Evolutionary conservation across 2,888 invertebrate genomes (phyloP).

Genomic region (Drosophila paranaensis): DNA sequence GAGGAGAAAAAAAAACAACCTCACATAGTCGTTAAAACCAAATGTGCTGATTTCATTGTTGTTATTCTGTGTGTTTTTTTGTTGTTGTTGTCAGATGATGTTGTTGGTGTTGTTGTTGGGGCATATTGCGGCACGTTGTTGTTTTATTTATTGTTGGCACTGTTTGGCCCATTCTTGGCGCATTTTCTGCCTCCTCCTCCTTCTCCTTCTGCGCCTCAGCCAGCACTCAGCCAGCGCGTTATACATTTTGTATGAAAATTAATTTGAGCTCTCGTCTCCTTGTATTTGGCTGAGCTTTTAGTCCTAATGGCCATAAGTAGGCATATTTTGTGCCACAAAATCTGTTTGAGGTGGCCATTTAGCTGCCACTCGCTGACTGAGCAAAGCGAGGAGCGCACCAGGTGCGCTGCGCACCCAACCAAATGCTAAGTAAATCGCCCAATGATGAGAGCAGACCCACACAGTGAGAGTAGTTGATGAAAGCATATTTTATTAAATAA

Average conservation of each 20-base stretch:
- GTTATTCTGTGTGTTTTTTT: constrained; percentile 7
- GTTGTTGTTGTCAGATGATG: constrained; percentile 4
- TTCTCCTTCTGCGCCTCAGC: neutral
- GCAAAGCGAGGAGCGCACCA: constrained; percentile 27
- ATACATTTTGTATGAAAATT: constrained; percentile 76
- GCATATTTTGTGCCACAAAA: constrained; percentile 59
- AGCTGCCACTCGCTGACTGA: constrained; percentile 6
- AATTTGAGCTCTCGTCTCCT: constrained; percentile 65
- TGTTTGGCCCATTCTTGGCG: constrained; percentile 25
- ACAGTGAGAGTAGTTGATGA: neutral
- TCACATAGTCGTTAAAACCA: constrained; percentile 77
- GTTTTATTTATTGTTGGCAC: constrained; percentile 57
- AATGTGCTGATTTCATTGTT: constrained; percentile 76
- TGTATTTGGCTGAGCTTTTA: constrained; percentile 63
- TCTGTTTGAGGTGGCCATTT: constrained; percentile 37
- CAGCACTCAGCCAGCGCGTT: constrained; percentile 33
- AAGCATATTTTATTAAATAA: neutral
- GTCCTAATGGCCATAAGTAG: constrained; percentile 74
- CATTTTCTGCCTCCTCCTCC: no score
- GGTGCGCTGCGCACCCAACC: constrained; percentile 26
- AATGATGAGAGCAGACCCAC: constrained; percentile 15
- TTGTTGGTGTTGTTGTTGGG: constrained; percentile 37
- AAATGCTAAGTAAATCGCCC: constrained; percentile 31
- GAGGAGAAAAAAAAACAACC: constrained; percentile 14
- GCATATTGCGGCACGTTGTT: constrained; percentile 57